phyloP scores from a whole-genome alignment of 2,113 vertebrate species.

The Cranoglanis bouderius region DNA sequence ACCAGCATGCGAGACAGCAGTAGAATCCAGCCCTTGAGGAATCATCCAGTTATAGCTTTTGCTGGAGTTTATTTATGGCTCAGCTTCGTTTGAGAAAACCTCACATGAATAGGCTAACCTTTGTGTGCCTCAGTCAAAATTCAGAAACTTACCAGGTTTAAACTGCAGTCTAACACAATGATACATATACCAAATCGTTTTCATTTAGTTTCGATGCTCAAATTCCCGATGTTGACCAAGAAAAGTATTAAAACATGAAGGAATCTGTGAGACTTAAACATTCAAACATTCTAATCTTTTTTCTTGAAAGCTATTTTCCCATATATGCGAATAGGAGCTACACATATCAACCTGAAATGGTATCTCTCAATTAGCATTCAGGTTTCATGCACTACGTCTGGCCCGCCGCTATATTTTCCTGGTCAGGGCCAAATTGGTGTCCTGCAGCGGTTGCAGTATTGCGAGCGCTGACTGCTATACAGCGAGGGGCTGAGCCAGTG shows the following conservation, averaged over 20 bases:
- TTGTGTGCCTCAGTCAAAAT: neutral
- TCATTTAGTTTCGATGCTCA: neutral
- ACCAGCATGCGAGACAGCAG: constrained; percentile 19
- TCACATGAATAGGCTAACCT: constrained; percentile 32
- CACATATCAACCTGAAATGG: constrained; percentile 6
- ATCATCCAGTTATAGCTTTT: constrained; percentile 22
- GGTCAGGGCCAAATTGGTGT: constrained; percentile 47
- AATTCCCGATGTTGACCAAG: constrained; percentile 7
- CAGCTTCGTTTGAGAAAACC: constrained; percentile 19
- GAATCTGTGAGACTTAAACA: neutral
- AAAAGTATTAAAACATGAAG: neutral
- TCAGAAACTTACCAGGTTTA: neutral
- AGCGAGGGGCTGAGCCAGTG: constrained; percentile 32
- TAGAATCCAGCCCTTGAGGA: constrained; percentile 1
- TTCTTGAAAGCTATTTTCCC: neutral
- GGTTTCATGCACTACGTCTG: constrained; percentile 34
- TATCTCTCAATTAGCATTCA: constrained; percentile 53
- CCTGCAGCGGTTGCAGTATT: constrained; percentile 40
- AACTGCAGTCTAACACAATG: neutral
- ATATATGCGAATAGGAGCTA: neutral
- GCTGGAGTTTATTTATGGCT: constrained; percentile 34
- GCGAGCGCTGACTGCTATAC: constrained; percentile 38
- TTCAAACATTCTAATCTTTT: neutral
- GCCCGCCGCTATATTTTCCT: constrained; percentile 35
- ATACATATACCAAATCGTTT: neutral